A percentile compares a stretch with the other conserved stretches of the same genome.
phyloP scores from a whole-genome alignment of 2,888 invertebrate species.

The Malthinus flaveolus region DNA sequence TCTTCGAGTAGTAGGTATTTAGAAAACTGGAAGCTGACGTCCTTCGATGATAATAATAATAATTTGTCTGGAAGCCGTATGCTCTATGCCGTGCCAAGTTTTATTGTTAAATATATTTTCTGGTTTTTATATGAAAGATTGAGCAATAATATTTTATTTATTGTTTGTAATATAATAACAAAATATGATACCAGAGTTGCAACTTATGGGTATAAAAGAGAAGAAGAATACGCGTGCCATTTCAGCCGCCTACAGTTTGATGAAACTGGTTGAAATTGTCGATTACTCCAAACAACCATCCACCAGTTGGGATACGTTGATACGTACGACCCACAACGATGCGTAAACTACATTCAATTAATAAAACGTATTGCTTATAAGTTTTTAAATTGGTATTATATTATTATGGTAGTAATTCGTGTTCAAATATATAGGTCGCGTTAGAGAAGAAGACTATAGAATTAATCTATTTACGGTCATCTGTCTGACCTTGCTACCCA shows the following conservation, averaged over 20 bases:
- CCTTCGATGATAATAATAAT: conserved; percentile 14
- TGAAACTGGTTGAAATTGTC: not conserved
- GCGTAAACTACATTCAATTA: conserved; percentile 51
- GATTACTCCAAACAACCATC: conserved; percentile 10
- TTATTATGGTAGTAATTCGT: conserved; percentile 20
- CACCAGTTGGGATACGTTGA: conserved; percentile 41
- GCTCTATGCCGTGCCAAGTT: no score
- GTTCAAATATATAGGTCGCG: conserved; percentile 24
- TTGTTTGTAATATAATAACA: conserved; percentile 31
- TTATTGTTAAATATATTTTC: conserved; percentile 22
- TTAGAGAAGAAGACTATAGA: conserved; percentile 8
- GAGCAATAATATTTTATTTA: conserved; percentile 31
- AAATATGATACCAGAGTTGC: conserved; percentile 32
- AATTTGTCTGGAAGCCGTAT: conserved; percentile 25
- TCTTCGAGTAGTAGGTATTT: no score
- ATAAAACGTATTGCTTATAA: conserved; percentile 35
- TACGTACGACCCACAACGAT: conserved; percentile 47
- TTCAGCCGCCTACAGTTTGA: conserved; percentile 27
- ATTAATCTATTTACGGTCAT: conserved; percentile 18
- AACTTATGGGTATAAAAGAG: conserved; percentile 29
- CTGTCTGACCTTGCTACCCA: conserved; percentile 15
- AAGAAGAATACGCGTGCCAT: conserved; percentile 39
- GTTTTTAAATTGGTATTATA: conserved; percentile 23
- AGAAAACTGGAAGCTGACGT: conserved; percentile 27
- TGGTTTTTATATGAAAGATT: conserved; percentile 31